These are phyloP conservation scores for Propithecus coquereli DNA, from an alignment of 2,113 vertebrate species.

Conservation along the genomic window DNA sequence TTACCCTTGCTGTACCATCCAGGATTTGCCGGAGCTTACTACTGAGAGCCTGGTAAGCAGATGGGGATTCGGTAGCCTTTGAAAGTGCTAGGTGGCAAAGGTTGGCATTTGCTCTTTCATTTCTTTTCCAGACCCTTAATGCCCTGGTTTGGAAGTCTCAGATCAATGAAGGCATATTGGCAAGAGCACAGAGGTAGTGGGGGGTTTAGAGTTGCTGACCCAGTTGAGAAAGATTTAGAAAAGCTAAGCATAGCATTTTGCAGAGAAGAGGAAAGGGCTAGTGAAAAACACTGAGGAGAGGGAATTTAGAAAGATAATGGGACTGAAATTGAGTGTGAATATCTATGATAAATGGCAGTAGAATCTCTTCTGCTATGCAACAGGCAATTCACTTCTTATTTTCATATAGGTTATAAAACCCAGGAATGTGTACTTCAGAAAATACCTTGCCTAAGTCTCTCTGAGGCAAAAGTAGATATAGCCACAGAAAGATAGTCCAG, in stretches of 20 bases:
- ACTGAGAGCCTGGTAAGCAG: slow-evolving; percentile 95
- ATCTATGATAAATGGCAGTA: neutral
- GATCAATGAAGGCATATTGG: slow-evolving; percentile 18
- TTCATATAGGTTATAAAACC: neutral
- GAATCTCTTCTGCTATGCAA: neutral
- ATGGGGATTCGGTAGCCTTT: neutral
- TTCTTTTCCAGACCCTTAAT: neutral
- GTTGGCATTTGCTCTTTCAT: slow-evolving; percentile 39
- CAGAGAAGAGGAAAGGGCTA: neutral
- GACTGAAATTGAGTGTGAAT: neutral
- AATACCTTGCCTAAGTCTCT: neutral
- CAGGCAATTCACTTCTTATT: neutral
- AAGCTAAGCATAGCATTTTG: slow-evolving; percentile 39
- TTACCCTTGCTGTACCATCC: slow-evolving; percentile 92
- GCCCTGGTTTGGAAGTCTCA: slow-evolving; percentile 30
- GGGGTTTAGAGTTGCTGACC: slow-evolving; percentile 25
- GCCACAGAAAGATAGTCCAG: neutral
- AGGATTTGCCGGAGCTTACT: slow-evolving; percentile 94
- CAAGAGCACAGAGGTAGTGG: neutral
- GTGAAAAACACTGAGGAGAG: neutral
- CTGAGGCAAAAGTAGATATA: neutral
- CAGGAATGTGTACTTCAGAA: neutral
- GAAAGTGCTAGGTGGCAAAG: neutral
- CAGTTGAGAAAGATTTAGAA: slow-evolving; percentile 39
- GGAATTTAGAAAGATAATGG: neutral